phyloP scores from a whole-genome alignment of 2,888 invertebrate genomes.

The Phanerotoma sp. region DNA sequence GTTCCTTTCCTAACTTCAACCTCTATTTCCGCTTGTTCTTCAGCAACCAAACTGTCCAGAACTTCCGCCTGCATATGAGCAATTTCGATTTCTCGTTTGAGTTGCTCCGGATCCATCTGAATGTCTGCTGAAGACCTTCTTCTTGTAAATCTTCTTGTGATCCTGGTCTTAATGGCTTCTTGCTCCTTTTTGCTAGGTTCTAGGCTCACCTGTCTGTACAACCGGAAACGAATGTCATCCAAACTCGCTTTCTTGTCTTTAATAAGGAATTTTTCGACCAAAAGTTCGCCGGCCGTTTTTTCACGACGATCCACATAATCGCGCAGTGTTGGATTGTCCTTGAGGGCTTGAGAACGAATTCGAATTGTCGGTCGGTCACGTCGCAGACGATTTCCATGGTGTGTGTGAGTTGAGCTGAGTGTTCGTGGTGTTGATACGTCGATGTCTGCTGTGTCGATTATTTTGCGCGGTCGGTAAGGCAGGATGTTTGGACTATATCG shows the following conservation, averaged over 20 bases:
- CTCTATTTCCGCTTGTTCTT: slow-evolving; percentile 53
- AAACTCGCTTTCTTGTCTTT: slow-evolving; percentile 60
- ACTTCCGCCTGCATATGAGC: slow-evolving; percentile 53
- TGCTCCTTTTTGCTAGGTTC: slow-evolving; percentile 31
- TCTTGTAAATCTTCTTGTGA: slow-evolving; percentile 51
- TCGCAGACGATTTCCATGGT: slow-evolving; percentile 43
- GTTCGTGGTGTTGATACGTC: slow-evolving; percentile 68
- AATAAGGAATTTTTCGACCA: slow-evolving; percentile 75
- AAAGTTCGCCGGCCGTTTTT: slow-evolving; percentile 71
- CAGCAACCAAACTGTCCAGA: slow-evolving; percentile 51
- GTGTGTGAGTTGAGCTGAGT: slow-evolving; percentile 34
- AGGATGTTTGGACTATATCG: slow-evolving; percentile 45
- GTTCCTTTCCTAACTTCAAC: slow-evolving; percentile 47
- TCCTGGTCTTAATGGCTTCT: slow-evolving; percentile 42
- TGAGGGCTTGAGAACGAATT: slow-evolving; percentile 55
- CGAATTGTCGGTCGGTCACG: slow-evolving; percentile 51
- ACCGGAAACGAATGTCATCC: slow-evolving; percentile 30
- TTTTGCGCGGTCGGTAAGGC: slow-evolving; percentile 66
- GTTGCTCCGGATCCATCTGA: slow-evolving; percentile 46
- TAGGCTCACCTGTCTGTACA: slow-evolving; percentile 42
- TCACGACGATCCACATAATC: slow-evolving; percentile 60
- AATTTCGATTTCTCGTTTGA: slow-evolving; percentile 47
- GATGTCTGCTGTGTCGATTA: slow-evolving; percentile 81
- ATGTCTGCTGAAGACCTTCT: slow-evolving; percentile 50
- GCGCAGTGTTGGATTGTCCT: slow-evolving; percentile 55